These are phyloP conservation scores for Aramus guarauna DNA, from an alignment of 2,113 vertebrate genomes.

Conservation along the genomic window DNA sequence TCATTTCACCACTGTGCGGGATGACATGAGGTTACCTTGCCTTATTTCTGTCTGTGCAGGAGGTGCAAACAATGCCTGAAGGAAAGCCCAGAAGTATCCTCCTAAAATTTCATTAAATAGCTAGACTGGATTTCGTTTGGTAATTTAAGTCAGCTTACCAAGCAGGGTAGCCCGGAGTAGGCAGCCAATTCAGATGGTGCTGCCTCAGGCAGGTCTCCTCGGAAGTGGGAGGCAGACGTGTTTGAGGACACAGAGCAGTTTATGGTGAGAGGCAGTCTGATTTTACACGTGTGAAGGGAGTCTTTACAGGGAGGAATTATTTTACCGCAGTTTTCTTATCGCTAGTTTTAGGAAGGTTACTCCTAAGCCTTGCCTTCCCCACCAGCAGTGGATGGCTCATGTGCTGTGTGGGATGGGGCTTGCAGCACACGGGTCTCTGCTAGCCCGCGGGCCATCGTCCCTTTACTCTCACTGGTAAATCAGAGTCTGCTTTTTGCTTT, in stretches of 20 bases:
- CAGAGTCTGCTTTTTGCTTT: not conserved
- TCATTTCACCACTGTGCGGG: not conserved
- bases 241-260: not conserved
- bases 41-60: not conserved
- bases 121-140: not conserved
- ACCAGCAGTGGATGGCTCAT: fast-evolving
- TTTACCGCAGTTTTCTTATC: not conserved
- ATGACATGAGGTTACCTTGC: not conserved
- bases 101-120: not conserved
- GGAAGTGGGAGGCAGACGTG: fast-evolving
- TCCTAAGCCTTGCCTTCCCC: not conserved
- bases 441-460: not conserved
- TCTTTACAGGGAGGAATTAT: not conserved
- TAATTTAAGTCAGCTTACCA: not conserved
- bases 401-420: fast-evolving
- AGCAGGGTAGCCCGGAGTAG: not conserved
- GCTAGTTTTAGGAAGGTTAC: not conserved
- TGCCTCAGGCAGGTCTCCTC: not conserved
- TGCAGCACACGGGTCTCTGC: not conserved
- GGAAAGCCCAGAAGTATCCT: not conserved
- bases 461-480: not conserved
- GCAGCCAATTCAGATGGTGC: not conserved
- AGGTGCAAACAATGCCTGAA: not conserved
- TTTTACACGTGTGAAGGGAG: not conserved
- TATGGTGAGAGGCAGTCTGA: not conserved